These are phyloP conservation scores for Hippocampus guttulatus DNA, from an alignment of 2,113 vertebrate genomes.

Conservation along the genomic window DNA sequence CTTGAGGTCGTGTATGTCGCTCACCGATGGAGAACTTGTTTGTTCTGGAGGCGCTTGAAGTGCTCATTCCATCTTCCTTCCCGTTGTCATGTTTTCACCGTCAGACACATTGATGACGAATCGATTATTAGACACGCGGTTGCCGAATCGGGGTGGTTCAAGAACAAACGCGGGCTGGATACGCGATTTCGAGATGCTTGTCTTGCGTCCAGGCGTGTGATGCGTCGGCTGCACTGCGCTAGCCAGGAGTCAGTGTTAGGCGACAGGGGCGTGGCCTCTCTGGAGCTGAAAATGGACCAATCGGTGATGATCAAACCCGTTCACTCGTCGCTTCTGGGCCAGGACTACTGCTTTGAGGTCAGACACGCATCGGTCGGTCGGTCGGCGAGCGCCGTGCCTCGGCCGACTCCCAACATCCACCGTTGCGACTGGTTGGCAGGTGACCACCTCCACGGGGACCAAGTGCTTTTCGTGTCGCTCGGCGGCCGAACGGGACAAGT, in stretches of 20 bases:
- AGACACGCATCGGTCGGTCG: neutral
- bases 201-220: conserved; percentile 76
- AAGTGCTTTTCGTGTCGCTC: conserved; percentile 98
- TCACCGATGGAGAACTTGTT: no score
- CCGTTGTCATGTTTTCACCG: no score
- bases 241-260: conserved; percentile 91
- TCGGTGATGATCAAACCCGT: conserved; percentile 89
- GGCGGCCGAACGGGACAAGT: conserved; percentile 94
- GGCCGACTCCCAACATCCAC: neutral
- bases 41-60: no score
- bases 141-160: no score
- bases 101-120: no score
- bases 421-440: conserved; percentile 67
- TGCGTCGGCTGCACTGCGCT: conserved; percentile 83
- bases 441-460: conserved; percentile 93
- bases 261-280: conserved; percentile 80
- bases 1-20: no score
- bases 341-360: conserved; percentile 98
- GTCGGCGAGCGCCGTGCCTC: neutral
- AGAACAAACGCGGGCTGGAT: neutral
- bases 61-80: no score
- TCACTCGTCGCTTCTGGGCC: conserved; percentile 91
- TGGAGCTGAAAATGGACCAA: conserved; percentile 87
- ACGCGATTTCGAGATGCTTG: neutral
- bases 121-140: no score